Conservation (phyloP, 2,888 invertebrate genomes). For the Phalera bucephala region DNA sequence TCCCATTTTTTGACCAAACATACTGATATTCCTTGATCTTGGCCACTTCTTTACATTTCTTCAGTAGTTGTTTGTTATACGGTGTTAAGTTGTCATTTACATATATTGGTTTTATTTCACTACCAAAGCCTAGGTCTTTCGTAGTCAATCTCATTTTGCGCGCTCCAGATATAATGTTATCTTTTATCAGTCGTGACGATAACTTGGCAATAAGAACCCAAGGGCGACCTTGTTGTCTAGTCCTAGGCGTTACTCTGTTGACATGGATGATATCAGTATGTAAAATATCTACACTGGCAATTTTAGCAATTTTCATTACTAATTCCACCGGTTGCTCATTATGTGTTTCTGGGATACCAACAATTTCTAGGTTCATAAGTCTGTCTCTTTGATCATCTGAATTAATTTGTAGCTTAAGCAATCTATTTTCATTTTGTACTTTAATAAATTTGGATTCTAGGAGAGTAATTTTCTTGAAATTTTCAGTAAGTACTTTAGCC, state of each 20-base stretch:
- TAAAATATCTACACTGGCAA: no score
- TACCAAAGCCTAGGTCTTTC: no score
- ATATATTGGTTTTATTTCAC: no score
- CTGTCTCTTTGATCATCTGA: constrained; percentile 3
- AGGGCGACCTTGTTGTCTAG: constrained; percentile 2
- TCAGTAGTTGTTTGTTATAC: no score
- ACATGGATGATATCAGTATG: constrained; percentile 1
- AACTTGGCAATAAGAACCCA: constrained; percentile 3
- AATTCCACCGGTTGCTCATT: not conserved
- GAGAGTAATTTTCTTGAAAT: no score
- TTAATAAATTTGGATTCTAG: no score
- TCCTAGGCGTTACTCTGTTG: constrained; percentile 1
- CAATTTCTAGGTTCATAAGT: constrained; percentile 4
- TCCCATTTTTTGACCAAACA: constrained; percentile 7
- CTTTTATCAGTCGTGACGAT: not conserved
- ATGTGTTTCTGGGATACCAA: constrained; percentile 3
- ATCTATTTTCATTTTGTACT: constrained; percentile 1
- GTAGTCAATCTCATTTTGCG: no score
- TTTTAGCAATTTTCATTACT: no score
- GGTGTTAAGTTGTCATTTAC: no score
- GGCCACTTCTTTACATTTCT: no score
- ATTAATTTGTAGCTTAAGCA: not conserved
- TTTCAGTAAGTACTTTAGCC: no score
- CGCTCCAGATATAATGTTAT: constrained; percentile 5
- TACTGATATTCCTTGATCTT: constrained; percentile 1